Conservation (phyloP, 2,797 vertebrate species). For the Xenentodon cancila region DNA sequence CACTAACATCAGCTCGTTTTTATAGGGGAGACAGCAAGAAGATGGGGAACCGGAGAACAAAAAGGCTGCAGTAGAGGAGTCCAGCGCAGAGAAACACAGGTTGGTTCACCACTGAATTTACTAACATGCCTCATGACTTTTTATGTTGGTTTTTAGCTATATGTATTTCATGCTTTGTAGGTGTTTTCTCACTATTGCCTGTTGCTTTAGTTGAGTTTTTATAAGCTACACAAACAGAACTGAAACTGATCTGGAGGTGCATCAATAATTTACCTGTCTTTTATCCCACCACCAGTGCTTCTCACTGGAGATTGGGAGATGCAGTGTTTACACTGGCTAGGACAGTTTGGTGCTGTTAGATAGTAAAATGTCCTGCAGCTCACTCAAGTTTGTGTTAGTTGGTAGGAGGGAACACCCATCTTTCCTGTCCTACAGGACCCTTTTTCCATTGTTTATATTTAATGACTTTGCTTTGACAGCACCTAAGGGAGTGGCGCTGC, state of each 20-base stretch:
- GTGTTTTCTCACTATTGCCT: background rate
- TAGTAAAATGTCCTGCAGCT: constrained; percentile 71
- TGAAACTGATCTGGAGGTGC: background rate
- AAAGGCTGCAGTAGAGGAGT: constrained; percentile 75
- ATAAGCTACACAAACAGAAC: constrained; percentile 15
- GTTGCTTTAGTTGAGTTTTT: background rate
- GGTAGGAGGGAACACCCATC: constrained; percentile 65
- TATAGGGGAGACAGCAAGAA: constrained; percentile 79
- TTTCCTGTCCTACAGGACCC: constrained; percentile 70
- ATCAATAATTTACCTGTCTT: constrained; percentile 37
- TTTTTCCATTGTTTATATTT: constrained; percentile 82
- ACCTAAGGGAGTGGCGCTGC: constrained; percentile 60
- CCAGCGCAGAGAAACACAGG: constrained; percentile 84
- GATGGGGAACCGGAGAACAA: constrained; percentile 83
- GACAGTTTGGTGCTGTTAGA: constrained; percentile 49
- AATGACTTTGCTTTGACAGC: constrained; percentile 60
- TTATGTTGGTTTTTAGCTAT: background rate
- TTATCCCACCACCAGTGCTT: constrained; percentile 43
- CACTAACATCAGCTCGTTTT: constrained; percentile 8
- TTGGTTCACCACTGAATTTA: constrained; percentile 48
- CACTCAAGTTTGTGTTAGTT: constrained; percentile 44
- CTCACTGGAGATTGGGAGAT: constrained; percentile 36
- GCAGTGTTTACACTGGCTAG: constrained; percentile 56
- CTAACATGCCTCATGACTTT: background rate
- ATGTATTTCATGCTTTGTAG: background rate